Base-by-base conservation (phyloP, 2,113 vertebrate genomes). In the Lagopus leucura region DNA sequence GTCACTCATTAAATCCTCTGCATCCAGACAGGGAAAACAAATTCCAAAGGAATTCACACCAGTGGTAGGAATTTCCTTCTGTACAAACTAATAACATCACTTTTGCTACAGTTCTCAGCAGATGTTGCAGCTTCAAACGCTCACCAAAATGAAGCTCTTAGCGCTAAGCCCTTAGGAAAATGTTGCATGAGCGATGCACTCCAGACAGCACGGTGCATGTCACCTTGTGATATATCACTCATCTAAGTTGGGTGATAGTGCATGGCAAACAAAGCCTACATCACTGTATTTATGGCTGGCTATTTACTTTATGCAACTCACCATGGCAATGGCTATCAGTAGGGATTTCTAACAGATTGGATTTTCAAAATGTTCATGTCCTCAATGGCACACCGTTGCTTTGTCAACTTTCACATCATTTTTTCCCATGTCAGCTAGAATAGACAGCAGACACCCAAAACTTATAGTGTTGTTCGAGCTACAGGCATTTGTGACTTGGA, bases 21-120 rank as follows among this genome's bases (percentile, higher is more conserved):
- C 19, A 69, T 58, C 63, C 78, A 81, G 50, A 92, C 40, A 84
- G 52, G 38, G 34, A 84, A 92, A 94, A 67, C 22, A 95, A 80
- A 81, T 55, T 80, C 86, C 88, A 84, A 50, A 92, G 83, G 70
- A 95, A 92, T 80, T 82, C 88, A 77, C 55, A 69, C 14, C 43
- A 57, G 45, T 71, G 81, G 60, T 10, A 92, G 85, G 90, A 93
- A 93, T 95, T 94, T 91, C 73, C 48, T 88, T 83, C 82, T 86
- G 73, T 86, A 84, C 48, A 45, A 94, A 75, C 52, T 10, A 89
- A 85, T n/a, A n/a, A 55, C 78, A 34, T 86, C 40, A 50, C 28
- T 92, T 95, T 60, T 75, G 57, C 78, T 47, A 5, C 78, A 89
- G 90, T 63, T 81, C 58, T 82, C 80, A 87, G 96, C 94, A 97